Base-by-base conservation (phyloP, 2,113 vertebrate genomes). In the Microcebus murinus region DNA sequence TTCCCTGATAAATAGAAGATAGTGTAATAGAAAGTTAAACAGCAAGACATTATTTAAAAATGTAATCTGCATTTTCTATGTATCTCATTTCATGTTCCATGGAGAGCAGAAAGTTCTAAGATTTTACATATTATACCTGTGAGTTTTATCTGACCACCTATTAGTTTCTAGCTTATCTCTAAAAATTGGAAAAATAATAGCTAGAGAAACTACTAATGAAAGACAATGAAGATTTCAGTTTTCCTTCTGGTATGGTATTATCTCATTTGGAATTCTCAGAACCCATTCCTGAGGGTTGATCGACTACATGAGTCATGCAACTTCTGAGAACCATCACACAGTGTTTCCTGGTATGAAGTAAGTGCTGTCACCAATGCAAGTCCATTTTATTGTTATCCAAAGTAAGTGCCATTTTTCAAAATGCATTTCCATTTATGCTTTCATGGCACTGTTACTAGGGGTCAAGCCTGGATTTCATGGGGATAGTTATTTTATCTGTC, bases 251-350 rank as follows among this genome's bases (percentile, higher is more conserved):
- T 77, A 50, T 67, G 34, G 29, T 61, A 1, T 52, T 95, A 48
- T 42, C 71, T 96, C 79, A 97, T 81, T 65, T n/a, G 17, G 29
- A 85, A 88, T 97, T 98, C 96, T 96, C 93, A 97, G 97, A 97
- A 97, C 3, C 14, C 23, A 55, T 21, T 85, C 39, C 61, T 57
- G 39, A 74, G 31, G 31, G 36, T 2, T 96, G 63, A 94, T 34
- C 2, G 3, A 23, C 65, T 88, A 34, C 29, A 34, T 96, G 90
- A 98, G 71, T 97, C 96, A 96, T 81, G 15, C 0, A 0, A 63
- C 71, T 98, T 98, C 96, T 96, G 88, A 96, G 97, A 97, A 97
- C 17, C 65, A 73, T 36, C 7, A 25, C 0, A 0, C 50, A 25
- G 84, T 25, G 20, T 63, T 97, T 96, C 93, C 95, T 93, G 96